Percentiles rank a stretch among this genome's conserved stretches.
These are phyloP conservation scores for Chaetodon auriga DNA, from an alignment of 2,113 vertebrate genomes.

Conservation along the genomic window DNA sequence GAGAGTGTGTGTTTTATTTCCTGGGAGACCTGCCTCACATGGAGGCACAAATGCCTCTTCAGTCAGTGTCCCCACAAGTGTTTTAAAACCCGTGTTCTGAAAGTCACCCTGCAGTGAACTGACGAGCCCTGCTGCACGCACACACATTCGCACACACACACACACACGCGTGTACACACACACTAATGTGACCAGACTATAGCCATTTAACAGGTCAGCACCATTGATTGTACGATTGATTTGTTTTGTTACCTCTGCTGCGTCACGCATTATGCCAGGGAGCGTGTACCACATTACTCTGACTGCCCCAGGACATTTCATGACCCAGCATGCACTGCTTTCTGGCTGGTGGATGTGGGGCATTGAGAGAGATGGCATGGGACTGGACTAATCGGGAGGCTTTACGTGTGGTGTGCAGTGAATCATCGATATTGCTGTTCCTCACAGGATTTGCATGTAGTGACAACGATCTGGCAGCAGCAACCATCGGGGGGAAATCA, in stretches of 20 bases:
- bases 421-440: slow-evolving; percentile 37
- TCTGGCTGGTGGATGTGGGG: slow-evolving; percentile 13
- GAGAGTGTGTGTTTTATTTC: neutral
- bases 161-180: neutral
- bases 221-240: slow-evolving; percentile 62
- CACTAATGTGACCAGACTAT: slow-evolving; percentile 33
- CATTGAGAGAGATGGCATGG: neutral
- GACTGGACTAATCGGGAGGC: slow-evolving; percentile 8
- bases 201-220: slow-evolving; percentile 55
- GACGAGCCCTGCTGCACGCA: neutral
- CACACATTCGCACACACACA: neutral
- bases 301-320: slow-evolving; percentile 42
- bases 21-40: neutral
- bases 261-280: slow-evolving; percentile 35
- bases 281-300: slow-evolving; percentile 44
- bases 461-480: slow-evolving; percentile 13
- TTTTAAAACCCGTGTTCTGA: slow-evolving; percentile 8
- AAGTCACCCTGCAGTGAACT: slow-evolving; percentile 19
- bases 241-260: slow-evolving; percentile 54
- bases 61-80: neutral
- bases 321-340: slow-evolving; percentile 50
- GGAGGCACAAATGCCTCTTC: neutral
- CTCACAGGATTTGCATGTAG: slow-evolving; percentile 36
- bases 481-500: slow-evolving; percentile 23
- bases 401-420: slow-evolving; percentile 18